Evolutionary conservation across 2,797 vertebrate species (phyloP), one percentile per base, ranked within the genome.

Genomic region (Lophius americanus): DNA sequence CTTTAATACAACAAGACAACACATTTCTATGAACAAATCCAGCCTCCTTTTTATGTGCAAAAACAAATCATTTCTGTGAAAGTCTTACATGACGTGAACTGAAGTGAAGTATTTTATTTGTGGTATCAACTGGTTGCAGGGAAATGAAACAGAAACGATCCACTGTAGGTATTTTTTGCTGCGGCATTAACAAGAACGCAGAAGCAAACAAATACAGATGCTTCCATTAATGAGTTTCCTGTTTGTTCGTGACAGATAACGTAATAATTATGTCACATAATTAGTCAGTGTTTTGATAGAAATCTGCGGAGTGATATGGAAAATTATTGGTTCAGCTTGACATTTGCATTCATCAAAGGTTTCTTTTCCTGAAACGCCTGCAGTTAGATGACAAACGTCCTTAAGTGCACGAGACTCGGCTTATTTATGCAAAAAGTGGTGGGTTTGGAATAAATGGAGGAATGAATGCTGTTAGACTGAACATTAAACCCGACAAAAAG

Each of bases 181-280:
- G 60, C 51, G 51, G 49, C 61, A 51, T 54, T 36, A 51, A 68
- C 41, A 69, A 14, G 42, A 77, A 73, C 56, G 43, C 48, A 55
- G 23, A 23, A 23, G 23, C 23, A 23, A 23, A 23, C 23, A 23
- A 23, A 23, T 23, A 7, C 5, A 12, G 14, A 73, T 72, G 68
- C 85, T 91, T 76, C 80, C 72, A 76, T 85, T 81, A 86, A 76
- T 69, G 64, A 74, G 71, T 46, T 65, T 73, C 55, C 76, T 74
- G 62, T 88, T 86, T 81, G 79, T 76, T 82, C 86, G 76, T 82
- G 76, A 88, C 76, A 68, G 61, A 79, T 86, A 73, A 85, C 82
- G 75, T 73, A 82, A 72, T 83, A 75, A 84, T 87, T 76, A 66
- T 58, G 64, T 68, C 71, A 78, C 81, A 68, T 43, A 50, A 77